Percentiles rank a stretch among this genome's conserved stretches.
Conservation (phyloP, 1,140 invertebrate species). For the Ganaspis sp. region DNA sequence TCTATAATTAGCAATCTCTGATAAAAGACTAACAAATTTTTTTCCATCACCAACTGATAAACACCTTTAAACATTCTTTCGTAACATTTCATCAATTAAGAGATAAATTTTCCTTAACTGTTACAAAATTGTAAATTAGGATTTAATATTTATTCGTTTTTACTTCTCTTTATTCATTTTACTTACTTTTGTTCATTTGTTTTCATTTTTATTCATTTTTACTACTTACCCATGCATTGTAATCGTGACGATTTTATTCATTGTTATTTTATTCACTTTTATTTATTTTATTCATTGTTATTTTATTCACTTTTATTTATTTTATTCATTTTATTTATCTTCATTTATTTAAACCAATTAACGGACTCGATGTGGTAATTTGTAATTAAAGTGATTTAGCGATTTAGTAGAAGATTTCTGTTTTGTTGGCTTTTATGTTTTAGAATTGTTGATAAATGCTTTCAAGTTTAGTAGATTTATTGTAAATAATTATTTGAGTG, state of each 20-base stretch:
- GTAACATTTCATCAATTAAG: slow-evolving; percentile 7
- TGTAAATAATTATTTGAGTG: not conserved
- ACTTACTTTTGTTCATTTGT: no score
- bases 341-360: no score
- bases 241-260: no score
- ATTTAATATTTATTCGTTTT: not conserved
- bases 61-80: slow-evolving; percentile 7
- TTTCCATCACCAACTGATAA: not conserved
- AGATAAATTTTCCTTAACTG: not conserved
- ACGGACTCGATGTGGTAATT: no score
- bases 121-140: not conserved
- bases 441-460: not conserved
- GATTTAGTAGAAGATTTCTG: not conserved
- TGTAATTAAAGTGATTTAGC: no score
- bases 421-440: no score
- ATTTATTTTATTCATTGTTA: no score
- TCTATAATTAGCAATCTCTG: slow-evolving; percentile 26
- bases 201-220: no score
- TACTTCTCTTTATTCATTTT: not conserved
- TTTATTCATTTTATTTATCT: no score
- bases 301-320: no score
- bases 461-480: not conserved
- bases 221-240: no score
- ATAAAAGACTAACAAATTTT: not conserved
- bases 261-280: no score